These are phyloP conservation scores for Isaurus tuberculatus DNA, from an alignment of 92 coral and sea anemone genomes.

Conservation along the genomic window DNA sequence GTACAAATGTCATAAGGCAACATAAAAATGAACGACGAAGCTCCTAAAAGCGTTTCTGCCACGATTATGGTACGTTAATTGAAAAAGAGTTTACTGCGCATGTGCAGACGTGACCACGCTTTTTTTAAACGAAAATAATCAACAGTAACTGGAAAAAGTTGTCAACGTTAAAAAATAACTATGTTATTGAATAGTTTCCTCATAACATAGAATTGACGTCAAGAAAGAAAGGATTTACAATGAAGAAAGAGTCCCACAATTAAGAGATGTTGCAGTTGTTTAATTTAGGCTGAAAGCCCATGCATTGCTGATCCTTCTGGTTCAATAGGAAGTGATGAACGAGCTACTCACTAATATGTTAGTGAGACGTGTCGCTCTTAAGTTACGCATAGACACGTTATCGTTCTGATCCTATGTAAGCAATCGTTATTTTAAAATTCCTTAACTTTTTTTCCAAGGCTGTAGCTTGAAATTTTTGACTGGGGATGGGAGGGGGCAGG, in stretches of 20 bases:
- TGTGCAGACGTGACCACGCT: not conserved
- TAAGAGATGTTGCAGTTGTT: not conserved
- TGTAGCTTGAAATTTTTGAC: too few relatives aligned
- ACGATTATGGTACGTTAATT: too few relatives aligned
- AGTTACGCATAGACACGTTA: slow-evolving; percentile 28
- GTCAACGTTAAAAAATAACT: not conserved
- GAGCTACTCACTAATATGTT: slow-evolving; percentile 23
- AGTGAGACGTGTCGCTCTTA: too few relatives aligned
- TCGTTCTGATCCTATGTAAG: slow-evolving; percentile 15
- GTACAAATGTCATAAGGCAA: too few relatives aligned
- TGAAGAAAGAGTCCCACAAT: slow-evolving; percentile 1
- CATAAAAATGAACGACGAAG: too few relatives aligned
- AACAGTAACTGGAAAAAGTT: not conserved
- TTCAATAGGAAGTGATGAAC: slow-evolving; percentile 39
- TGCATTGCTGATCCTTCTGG: slow-evolving; percentile 7
- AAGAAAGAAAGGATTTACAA: not conserved
- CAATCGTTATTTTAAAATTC: too few relatives aligned
- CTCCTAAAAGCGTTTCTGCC: too few relatives aligned
- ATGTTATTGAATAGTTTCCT: not conserved
- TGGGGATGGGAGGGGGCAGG: too few relatives aligned
- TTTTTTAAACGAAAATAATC: not conserved
- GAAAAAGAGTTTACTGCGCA: not conserved
- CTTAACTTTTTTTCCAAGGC: too few relatives aligned
- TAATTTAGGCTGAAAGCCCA: not conserved
- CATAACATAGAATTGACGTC: not conserved